phyloP scores from a whole-genome alignment of 1,140 invertebrate genomes.

The Diorhabda sublineata region DNA sequence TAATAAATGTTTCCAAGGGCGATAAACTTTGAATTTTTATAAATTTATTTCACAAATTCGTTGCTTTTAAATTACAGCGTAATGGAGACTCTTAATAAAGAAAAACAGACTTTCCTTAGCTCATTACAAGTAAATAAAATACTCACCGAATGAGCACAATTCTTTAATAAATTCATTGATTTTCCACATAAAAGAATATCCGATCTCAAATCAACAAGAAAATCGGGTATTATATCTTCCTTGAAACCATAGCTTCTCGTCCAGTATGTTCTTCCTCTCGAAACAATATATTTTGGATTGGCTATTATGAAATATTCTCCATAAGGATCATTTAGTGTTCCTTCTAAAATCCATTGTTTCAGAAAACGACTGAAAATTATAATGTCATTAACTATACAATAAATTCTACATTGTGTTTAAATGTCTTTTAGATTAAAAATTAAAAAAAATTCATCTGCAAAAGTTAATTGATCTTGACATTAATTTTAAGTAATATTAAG shows the following conservation, averaged over 20 bases:
- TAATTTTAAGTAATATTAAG: too few relatives aligned
- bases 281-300: constrained; percentile 34
- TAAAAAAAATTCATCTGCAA: too few relatives aligned
- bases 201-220: constrained; percentile 38
- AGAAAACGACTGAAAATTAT: constrained; percentile 38
- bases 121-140: background rate
- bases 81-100: too few relatives aligned
- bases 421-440: too few relatives aligned
- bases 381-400: too few relatives aligned
- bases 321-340: constrained; percentile 42
- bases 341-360: constrained; percentile 44
- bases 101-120: too few relatives aligned
- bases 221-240: constrained; percentile 42
- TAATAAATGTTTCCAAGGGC: too few relatives aligned
- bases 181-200: constrained; percentile 43
- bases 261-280: constrained; percentile 43
- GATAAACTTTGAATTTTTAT: too few relatives aligned
- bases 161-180: constrained; percentile 43
- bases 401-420: too few relatives aligned
- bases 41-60: too few relatives aligned
- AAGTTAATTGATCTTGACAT: too few relatives aligned
- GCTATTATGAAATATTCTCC: constrained; percentile 45
- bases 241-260: constrained; percentile 37
- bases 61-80: too few relatives aligned
- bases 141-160: constrained; percentile 39